A percentile compares a stretch with the other conserved stretches of the same genome.
phyloP scores from a whole-genome alignment of 2,888 invertebrate species.

The Drosophila setosimentum region DNA sequence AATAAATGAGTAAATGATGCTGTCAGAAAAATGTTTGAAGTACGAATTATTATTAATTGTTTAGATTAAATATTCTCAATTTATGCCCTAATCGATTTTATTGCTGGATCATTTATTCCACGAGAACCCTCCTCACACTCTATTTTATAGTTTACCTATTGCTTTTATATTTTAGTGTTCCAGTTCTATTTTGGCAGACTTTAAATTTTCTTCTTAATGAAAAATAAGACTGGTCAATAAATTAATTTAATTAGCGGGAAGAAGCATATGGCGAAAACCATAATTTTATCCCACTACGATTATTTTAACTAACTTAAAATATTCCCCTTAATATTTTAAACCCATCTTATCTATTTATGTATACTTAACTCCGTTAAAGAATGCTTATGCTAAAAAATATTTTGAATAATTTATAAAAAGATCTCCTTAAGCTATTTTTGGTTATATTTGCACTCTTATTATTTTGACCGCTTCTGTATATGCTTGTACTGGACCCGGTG shows the following conservation, averaged over 20 bases:
- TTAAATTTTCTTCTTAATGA: not conserved
- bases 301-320: not conserved
- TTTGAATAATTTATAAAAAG: not conserved
- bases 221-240: not conserved
- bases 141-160: not conserved
- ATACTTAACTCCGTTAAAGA: not conserved
- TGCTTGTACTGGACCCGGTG: slow-evolving; percentile 6
- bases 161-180: not conserved
- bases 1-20: not conserved
- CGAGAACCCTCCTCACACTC: not conserved
- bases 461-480: not conserved
- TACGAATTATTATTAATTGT: not conserved
- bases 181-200: not conserved
- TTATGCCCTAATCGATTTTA: not conserved
- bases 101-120: not conserved
- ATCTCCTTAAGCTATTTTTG: not conserved
- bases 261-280: fast-evolving
- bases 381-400: not conserved
- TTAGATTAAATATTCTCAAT: not conserved
- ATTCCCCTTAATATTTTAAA: not conserved
- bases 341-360: fast-evolving
- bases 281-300: not conserved
- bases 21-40: not conserved
- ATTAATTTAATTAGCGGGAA: not conserved
- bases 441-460: not conserved